These are phyloP conservation scores for Hipparchia sbordonii DNA, from an alignment of 2,888 invertebrate genomes.

Conservation along the genomic window DNA sequence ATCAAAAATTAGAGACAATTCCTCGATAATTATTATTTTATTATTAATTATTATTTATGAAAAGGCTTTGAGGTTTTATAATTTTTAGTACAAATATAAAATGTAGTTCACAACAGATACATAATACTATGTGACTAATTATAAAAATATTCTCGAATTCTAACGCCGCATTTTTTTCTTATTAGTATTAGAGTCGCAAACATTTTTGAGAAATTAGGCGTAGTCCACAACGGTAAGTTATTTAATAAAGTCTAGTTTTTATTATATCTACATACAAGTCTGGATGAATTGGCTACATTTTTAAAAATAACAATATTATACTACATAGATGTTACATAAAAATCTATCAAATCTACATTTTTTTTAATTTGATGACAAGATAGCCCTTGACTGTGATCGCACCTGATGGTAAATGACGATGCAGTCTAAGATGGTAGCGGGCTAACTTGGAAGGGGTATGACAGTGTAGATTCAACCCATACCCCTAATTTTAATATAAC, in stretches of 20 bases:
- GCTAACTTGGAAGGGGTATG: too few species aligned
- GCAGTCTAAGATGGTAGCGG: too few species aligned
- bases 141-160: background rate
- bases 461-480: too few species aligned
- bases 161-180: background rate
- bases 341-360: too few species aligned
- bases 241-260: too few species aligned
- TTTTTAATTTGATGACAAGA: too few species aligned
- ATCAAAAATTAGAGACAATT: conserved; percentile 34
- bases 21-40: background rate
- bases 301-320: background rate
- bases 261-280: too few species aligned
- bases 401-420: too few species aligned
- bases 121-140: background rate
- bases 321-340: too few species aligned
- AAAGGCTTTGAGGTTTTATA: conserved; percentile 17
- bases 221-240: too few species aligned
- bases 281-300: background rate
- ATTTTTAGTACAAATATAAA: conserved; percentile 4
- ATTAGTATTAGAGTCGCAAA: background rate
- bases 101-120: conserved; percentile 3
- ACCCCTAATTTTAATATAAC: too few species aligned
- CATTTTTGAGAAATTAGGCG: background rate
- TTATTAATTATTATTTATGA: background rate
- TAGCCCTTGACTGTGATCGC: too few species aligned